Conservation (phyloP, 2,888 invertebrate genomes). For the Oscheius sp. region DNA sequence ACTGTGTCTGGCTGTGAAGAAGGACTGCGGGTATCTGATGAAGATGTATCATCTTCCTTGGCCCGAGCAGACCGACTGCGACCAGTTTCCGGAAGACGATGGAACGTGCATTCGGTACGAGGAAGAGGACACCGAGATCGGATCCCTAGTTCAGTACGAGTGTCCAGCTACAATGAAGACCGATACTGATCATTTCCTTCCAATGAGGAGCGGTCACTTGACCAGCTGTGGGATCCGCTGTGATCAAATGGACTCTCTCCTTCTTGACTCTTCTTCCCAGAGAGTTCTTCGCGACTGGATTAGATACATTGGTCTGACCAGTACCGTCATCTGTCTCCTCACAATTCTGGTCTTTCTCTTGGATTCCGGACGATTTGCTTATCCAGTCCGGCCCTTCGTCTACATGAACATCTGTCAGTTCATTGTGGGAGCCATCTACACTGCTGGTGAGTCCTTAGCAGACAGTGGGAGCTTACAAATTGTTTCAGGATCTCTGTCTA, state of each 20-base stretch:
- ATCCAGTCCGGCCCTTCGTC: neutral
- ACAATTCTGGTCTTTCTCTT: neutral
- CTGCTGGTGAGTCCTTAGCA: neutral
- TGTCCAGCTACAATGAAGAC: neutral
- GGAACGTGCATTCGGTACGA: neutral
- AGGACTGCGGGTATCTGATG: conserved; percentile 2
- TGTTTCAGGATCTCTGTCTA: too few species aligned
- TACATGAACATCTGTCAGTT: neutral
- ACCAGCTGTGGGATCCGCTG: neutral
- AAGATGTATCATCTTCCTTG: neutral
- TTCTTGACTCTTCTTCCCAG: neutral
- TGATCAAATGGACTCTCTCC: neutral
- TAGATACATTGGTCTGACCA: neutral
- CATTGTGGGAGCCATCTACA: neutral
- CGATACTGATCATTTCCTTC: neutral
- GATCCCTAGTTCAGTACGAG: too few species aligned
- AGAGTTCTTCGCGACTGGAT: neutral
- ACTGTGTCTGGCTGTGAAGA: neutral
- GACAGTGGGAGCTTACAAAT: too few species aligned
- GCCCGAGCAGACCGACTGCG: neutral
- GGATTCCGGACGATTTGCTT: neutral
- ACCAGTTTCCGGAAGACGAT: neutral
- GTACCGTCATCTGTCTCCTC: neutral
- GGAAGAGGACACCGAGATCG: too few species aligned
- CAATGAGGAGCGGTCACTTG: neutral